Evolutionary conservation across 1,140 invertebrate species (phyloP).

Genomic region (Drosophila ambigua): DNA sequence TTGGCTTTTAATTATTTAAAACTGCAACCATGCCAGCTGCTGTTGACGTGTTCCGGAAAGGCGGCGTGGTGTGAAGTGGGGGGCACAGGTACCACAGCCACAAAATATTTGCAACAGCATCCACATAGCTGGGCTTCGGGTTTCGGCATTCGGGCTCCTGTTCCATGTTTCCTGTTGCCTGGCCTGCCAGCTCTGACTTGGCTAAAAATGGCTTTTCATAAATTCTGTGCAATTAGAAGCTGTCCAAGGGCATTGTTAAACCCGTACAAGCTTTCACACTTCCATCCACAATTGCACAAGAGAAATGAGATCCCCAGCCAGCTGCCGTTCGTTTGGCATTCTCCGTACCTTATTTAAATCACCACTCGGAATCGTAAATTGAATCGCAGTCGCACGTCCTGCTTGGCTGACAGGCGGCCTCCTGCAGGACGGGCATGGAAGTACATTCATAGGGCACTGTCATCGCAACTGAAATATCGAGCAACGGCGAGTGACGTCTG

Average conservation of each 20-base stretch:
- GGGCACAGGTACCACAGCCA: slow-evolving; percentile 17
- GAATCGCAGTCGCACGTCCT: slow-evolving; percentile 16
- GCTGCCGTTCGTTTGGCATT: neutral
- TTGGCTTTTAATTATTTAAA: slow-evolving; percentile 75
- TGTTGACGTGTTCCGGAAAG: slow-evolving; percentile 55
- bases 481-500: slow-evolving; percentile 19
- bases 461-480: slow-evolving; percentile 44
- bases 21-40: slow-evolving; percentile 64
- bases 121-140: slow-evolving; percentile 20
- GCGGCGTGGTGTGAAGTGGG: neutral
- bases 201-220: slow-evolving; percentile 63
- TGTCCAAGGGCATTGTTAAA: slow-evolving; percentile 17
- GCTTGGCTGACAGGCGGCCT: slow-evolving; percentile 10
- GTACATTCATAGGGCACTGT: slow-evolving; percentile 21
- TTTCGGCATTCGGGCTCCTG: slow-evolving; percentile 15
- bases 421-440: slow-evolving; percentile 11
- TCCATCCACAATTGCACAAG: slow-evolving; percentile 5
- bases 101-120: slow-evolving; percentile 62
- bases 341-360: slow-evolving; percentile 3
- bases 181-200: slow-evolving; percentile 7
- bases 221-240: slow-evolving; percentile 60
- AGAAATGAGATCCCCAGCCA: neutral
- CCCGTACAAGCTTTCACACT: slow-evolving; percentile 3
- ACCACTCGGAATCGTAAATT: slow-evolving; percentile 48
- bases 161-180: slow-evolving; percentile 1